These are phyloP conservation scores for Drosophila aff. DNA, from an alignment of 1,140 invertebrate species.

Conservation along the genomic window DNA sequence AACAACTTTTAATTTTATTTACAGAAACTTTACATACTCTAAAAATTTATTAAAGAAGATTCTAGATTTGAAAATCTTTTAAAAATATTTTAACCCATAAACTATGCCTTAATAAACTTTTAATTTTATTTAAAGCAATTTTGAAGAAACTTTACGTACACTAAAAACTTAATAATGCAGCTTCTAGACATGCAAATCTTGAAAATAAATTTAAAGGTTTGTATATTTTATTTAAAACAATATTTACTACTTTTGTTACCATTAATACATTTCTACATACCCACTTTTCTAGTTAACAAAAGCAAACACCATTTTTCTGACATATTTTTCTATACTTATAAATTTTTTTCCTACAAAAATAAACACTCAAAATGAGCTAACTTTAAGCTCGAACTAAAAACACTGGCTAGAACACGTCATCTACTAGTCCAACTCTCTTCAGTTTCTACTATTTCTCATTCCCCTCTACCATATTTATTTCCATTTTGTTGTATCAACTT, in stretches of 20 bases:
- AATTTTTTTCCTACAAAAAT: neutral
- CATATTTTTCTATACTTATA: neutral
- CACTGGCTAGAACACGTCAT: conserved; percentile 3
- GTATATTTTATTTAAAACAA: neutral
- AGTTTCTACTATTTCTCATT: neutral
- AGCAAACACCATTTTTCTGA: too few relatives aligned
- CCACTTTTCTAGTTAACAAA: neutral
- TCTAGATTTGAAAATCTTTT: too few relatives aligned
- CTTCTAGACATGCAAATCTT: neutral
- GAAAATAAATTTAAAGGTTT: neutral
- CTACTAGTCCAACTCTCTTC: neutral
- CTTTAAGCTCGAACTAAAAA: neutral
- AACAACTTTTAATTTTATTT: too few relatives aligned
- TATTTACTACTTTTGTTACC: too few relatives aligned
- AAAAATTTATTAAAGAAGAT: too few relatives aligned
- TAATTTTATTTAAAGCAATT: neutral
- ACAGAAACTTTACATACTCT: too few relatives aligned
- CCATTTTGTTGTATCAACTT: conserved; percentile 7
- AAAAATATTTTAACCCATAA: too few relatives aligned
- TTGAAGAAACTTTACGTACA: neutral
- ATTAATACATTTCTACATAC: neutral
- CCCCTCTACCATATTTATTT: conserved; percentile 7
- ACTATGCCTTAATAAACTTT: too few relatives aligned
- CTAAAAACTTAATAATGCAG: neutral
- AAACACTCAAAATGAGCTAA: neutral